Percentiles rank a stretch among this genome's conserved stretches.
phyloP scores from a whole-genome alignment of 1,140 invertebrate species.

The Anadara kagoshimensis region DNA sequence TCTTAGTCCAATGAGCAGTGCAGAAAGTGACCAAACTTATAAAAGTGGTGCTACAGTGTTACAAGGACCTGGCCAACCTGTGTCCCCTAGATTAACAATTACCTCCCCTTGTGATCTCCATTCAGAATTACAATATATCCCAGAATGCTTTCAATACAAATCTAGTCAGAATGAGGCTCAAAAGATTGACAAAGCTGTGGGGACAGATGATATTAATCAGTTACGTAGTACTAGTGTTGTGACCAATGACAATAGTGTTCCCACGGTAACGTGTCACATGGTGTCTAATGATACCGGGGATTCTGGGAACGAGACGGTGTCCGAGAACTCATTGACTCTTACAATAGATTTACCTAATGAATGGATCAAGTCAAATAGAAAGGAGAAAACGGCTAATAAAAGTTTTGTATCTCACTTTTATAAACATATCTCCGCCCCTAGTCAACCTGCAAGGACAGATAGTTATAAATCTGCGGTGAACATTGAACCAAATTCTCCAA shows the following conservation, averaged over 20 bases:
- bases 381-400: constrained; percentile 3
- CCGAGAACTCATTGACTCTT: constrained; percentile 31
- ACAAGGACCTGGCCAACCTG: constrained; percentile 2
- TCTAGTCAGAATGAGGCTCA: background rate
- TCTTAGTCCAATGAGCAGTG: constrained; percentile 47
- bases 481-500: too few species aligned
- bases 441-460: constrained; percentile 7
- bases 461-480: too few species aligned
- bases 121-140: constrained; percentile 10
- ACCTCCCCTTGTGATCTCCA: constrained; percentile 2
- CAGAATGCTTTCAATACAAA: background rate
- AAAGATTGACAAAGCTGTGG: constrained; percentile 25
- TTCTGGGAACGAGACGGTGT: constrained; percentile 19
- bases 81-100: constrained; percentile 9
- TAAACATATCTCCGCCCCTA: constrained; percentile 26
- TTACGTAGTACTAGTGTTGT: background rate
- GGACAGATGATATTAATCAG: constrained; percentile 28
- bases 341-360: constrained; percentile 39
- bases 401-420: constrained; percentile 33
- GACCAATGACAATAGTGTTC: background rate
- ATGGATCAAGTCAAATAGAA: constrained; percentile 27
- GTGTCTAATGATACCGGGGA: constrained; percentile 5
- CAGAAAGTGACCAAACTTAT: constrained; percentile 50
- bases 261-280: constrained; percentile 21
- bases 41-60: constrained; percentile 42